phyloP scores from a whole-genome alignment of 1,140 invertebrate species.

The Eueides isabella region DNA sequence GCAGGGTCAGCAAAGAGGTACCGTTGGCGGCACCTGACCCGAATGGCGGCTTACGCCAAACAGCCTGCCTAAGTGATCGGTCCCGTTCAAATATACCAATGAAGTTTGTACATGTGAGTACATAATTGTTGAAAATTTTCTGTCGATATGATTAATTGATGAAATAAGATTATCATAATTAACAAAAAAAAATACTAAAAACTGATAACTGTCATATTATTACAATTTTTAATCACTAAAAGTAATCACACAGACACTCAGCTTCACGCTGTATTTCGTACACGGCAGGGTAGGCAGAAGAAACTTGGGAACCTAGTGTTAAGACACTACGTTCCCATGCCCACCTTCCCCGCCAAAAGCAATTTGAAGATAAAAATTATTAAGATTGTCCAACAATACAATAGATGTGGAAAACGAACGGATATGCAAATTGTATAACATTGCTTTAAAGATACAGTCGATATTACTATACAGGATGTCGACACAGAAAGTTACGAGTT shows the following conservation, averaged over 20 bases:
- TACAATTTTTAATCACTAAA: too few species aligned
- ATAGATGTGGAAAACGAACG: not conserved
- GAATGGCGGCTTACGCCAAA: constrained; percentile 66
- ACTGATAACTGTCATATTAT: not conserved
- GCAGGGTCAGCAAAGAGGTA: constrained; percentile 72
- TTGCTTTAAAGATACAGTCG: not conserved
- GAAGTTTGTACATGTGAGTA: constrained; percentile 30
- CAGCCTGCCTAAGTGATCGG: constrained; percentile 69
- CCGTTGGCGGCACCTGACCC: constrained; percentile 72
- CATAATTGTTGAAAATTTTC: not conserved
- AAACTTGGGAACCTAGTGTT: not conserved
- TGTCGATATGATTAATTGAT: not conserved
- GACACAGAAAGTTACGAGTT: constrained; percentile 15
- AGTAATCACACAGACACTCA: too few species aligned
- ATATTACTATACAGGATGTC: constrained; percentile 1
- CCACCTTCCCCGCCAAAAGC: too few species aligned
- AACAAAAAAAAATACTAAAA: not conserved
- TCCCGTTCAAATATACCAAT: constrained; percentile 66
- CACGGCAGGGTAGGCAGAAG: not conserved
- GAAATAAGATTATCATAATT: not conserved
- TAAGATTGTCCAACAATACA: not conserved
- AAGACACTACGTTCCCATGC: not conserved
- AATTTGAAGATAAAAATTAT: too few species aligned
- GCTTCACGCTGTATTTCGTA: not conserved
- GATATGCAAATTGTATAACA: not conserved